Conservation (phyloP, 1,140 invertebrate genomes). For the Leptinotarsa lineolata region DNA sequence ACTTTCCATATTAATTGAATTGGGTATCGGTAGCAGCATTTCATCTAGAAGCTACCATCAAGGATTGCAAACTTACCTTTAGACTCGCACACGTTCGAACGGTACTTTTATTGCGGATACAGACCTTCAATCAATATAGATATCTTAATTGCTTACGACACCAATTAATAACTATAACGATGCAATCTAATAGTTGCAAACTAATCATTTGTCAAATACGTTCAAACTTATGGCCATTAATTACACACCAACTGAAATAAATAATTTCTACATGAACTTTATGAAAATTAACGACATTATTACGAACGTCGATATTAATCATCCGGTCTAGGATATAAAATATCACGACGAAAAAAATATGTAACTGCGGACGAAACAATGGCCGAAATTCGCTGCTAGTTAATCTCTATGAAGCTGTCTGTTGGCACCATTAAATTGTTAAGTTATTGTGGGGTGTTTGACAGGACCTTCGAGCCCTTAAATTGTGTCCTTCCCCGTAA, state of each 20-base stretch:
- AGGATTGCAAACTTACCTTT: no score
- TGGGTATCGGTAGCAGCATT: no score
- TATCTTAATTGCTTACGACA: background rate
- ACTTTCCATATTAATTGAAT: no score
- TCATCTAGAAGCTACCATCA: no score
- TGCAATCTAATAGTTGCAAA: background rate
- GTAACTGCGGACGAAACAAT: background rate
- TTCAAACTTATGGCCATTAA: slow-evolving; percentile 1
- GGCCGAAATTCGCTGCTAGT: background rate
- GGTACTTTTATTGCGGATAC: background rate
- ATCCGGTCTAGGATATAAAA: slow-evolving; percentile 2
- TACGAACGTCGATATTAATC: background rate
- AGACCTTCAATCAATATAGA: background rate
- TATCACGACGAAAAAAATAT: background rate
- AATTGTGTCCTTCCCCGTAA: slow-evolving; percentile 28
- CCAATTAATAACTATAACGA: background rate
- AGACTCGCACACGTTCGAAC: background rate
- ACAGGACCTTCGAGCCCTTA: slow-evolving; percentile 37
- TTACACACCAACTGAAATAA: background rate
- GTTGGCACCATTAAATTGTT: slow-evolving; percentile 34
- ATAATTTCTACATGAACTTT: background rate
- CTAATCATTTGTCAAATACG: background rate
- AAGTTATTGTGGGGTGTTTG: slow-evolving; percentile 42
- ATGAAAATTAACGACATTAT: background rate
- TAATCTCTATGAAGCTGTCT: slow-evolving; percentile 24